These are phyloP conservation scores for Petrocephalus microphthalmus DNA, from an alignment of 2,113 vertebrate species.

Conservation along the genomic window DNA sequence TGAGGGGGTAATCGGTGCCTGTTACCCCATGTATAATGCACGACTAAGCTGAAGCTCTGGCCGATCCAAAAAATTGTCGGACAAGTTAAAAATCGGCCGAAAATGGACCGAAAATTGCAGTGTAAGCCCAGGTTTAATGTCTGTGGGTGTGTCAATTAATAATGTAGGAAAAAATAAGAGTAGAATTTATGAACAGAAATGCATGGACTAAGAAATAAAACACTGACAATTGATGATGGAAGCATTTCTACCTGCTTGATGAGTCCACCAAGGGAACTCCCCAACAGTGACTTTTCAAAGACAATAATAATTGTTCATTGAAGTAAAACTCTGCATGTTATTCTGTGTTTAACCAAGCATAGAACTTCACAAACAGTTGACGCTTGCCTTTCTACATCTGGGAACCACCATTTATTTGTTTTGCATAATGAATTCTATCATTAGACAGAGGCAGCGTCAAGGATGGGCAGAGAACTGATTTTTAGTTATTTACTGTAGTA, in stretches of 20 bases:
- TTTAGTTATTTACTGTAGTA: not conserved
- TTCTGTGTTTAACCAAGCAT: not conserved
- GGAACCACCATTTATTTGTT: not conserved
- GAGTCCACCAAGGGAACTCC: not conserved
- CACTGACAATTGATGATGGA: not conserved
- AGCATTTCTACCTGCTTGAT: not conserved
- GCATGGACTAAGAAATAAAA: not conserved
- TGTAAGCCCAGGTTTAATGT: not conserved
- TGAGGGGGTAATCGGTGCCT: no score
- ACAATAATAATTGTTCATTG: not conserved
- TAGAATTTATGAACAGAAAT: not conserved
- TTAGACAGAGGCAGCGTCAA: not conserved
- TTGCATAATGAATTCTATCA: conserved; percentile 13
- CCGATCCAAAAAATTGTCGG: no score
- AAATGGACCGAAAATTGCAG: no score
- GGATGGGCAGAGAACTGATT: not conserved
- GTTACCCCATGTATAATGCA: no score
- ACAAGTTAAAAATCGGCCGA: no score
- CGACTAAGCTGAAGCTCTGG: no score
- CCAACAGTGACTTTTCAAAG: not conserved
- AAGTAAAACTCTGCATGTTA: not conserved
- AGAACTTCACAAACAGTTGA: not conserved
- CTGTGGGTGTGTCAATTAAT: not conserved
- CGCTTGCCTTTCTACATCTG: not conserved
- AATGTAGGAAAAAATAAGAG: not conserved